These are phyloP conservation scores for Caenorhabditis briggsae DNA, from an alignment of 1,140 invertebrate species.

Conservation along the genomic window DNA sequence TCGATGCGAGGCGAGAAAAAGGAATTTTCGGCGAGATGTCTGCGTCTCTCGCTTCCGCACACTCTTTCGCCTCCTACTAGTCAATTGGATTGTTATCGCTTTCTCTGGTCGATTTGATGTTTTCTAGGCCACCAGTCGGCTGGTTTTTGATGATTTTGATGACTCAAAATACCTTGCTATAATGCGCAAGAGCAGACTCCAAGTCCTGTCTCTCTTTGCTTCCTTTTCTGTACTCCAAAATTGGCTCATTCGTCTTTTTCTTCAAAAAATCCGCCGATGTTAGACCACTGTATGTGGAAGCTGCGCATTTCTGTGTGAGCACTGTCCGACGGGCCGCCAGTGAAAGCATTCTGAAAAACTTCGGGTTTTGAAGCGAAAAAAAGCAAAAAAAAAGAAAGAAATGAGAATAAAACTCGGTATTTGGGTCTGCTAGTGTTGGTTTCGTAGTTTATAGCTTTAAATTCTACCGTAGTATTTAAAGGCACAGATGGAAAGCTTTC, in stretches of 20 bases:
- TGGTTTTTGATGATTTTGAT: neutral
- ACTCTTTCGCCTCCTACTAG: neutral
- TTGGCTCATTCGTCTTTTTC: conserved; percentile 80
- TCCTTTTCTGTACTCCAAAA: conserved; percentile 84
- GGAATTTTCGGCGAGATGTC: conserved; percentile 41
- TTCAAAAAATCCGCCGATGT: conserved; percentile 78
- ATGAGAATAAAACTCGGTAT: neutral
- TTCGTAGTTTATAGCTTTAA: too few relatives aligned
- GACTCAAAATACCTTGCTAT: conserved; percentile 18
- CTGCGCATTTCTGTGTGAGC: conserved; percentile 6
- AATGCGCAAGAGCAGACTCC: conserved; percentile 82
- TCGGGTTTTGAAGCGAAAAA: neutral
- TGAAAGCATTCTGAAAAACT: conserved; percentile 4
- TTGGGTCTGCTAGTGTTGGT: too few relatives aligned
- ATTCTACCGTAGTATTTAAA: too few relatives aligned
- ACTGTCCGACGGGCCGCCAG: neutral
- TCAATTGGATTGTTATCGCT: conserved; percentile 55
- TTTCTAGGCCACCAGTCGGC: conserved; percentile 16
- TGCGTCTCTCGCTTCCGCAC: neutral
- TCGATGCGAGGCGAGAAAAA: neutral
- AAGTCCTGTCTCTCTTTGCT: conserved; percentile 84
- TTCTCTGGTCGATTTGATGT: neutral
- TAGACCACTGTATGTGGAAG: conserved; percentile 68
- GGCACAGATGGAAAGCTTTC: too few relatives aligned
- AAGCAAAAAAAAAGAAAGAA: neutral